Conservation (phyloP, 2,888 invertebrate species). For the Adelphocoris suturalis region DNA sequence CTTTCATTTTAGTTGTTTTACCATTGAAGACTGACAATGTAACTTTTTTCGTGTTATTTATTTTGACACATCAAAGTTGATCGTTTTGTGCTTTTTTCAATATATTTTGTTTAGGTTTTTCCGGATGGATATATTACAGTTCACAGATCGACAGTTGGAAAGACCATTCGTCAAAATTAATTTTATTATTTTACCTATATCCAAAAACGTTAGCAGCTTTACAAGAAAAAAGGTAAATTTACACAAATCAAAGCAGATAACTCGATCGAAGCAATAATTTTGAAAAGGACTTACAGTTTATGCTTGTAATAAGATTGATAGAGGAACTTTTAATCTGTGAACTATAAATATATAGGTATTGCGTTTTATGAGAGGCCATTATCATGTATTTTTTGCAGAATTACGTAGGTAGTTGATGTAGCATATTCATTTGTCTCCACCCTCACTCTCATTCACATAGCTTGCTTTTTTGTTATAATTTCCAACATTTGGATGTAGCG, state of each 20-base stretch:
- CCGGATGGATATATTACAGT: constrained; percentile 54
- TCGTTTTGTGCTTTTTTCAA: constrained; percentile 38
- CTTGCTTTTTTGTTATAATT: constrained; percentile 38
- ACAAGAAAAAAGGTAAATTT: not conserved
- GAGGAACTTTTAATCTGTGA: constrained; percentile 61
- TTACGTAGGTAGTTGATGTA: not conserved
- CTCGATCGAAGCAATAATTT: constrained; percentile 47
- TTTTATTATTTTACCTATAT: not conserved
- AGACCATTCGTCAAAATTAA: not conserved
- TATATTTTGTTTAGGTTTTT: not conserved
- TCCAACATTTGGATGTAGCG: not conserved
- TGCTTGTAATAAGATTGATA: constrained; percentile 45
- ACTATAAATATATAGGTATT: constrained; percentile 52
- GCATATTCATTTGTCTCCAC: constrained; percentile 27
- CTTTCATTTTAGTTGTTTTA: constrained; percentile 69
- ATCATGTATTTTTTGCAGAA: constrained; percentile 45
- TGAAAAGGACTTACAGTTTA: constrained; percentile 29
- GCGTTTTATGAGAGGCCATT: constrained; percentile 58
- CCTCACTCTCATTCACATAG: constrained; percentile 30
- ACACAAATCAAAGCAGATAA: constrained; percentile 4
- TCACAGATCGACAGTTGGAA: constrained; percentile 57
- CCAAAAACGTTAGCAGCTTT: constrained; percentile 4
- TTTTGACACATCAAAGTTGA: constrained; percentile 37
- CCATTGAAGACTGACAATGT: constrained; percentile 73
- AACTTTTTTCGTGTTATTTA: constrained; percentile 46